Conservation (phyloP, 2,113 vertebrate species). For the Eptesicus fuscus region DNA sequence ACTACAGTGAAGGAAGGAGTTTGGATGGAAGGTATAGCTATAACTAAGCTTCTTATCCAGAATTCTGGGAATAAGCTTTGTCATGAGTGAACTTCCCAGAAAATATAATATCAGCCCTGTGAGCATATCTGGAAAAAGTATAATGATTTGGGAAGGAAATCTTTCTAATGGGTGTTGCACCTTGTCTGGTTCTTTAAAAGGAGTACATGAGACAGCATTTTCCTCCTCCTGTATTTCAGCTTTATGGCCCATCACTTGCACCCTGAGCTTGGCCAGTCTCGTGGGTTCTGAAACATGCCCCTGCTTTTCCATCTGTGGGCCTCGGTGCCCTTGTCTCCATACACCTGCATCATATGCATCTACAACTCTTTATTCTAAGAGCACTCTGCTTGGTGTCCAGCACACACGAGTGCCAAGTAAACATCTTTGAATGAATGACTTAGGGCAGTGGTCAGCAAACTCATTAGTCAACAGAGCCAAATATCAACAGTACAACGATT, state of each 20-base stretch:
- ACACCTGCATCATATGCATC: rapidly evolving
- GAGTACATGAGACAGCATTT: rapidly evolving
- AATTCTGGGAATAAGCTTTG: neutral
- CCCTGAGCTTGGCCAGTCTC: neutral
- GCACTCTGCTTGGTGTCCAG: neutral
- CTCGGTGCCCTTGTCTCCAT: rapidly evolving
- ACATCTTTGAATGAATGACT: neutral
- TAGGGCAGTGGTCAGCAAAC: neutral
- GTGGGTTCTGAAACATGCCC: neutral
- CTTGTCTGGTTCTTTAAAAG: neutral
- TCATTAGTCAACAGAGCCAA: no score
- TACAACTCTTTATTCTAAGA: neutral
- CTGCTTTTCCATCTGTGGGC: neutral
- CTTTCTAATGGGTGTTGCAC: neutral
- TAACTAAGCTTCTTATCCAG: neutral
- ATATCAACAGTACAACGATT: no score
- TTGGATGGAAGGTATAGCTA: neutral
- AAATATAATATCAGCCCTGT: neutral
- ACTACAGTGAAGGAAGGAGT: neutral
- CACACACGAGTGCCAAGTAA: neutral
- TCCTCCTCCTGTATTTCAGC: neutral
- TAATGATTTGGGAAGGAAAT: neutral
- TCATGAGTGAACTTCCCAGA: neutral
- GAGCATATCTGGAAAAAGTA: neutral
- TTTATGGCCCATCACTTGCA: neutral